These are phyloP conservation scores for Chaetorhynchus papuensis DNA, from an alignment of 2,113 vertebrate genomes.

Conservation along the genomic window DNA sequence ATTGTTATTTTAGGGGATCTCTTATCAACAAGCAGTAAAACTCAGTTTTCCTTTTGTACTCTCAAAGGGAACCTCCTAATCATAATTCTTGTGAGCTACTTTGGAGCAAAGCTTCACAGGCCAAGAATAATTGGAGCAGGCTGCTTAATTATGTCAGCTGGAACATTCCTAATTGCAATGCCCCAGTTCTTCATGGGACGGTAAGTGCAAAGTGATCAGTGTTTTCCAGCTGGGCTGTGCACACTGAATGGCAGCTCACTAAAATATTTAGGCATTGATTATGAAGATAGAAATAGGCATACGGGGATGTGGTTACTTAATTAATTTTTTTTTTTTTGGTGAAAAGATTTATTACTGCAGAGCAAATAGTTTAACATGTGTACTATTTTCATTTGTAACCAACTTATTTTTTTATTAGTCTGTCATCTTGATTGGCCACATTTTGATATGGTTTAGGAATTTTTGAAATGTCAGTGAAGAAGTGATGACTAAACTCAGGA, in stretches of 20 bases:
- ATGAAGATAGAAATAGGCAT: neutral
- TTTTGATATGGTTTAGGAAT: neutral
- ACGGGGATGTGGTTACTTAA: neutral
- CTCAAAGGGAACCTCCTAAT: conserved; percentile 88
- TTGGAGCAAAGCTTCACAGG: conserved; percentile 89
- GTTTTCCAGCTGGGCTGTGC: neutral
- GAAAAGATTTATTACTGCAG: neutral
- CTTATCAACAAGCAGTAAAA: neutral
- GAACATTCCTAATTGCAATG: conserved; percentile 87
- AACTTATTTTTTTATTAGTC: neutral
- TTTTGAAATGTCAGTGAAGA: neutral
- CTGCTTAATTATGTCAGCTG: conserved; percentile 87
- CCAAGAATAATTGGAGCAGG: conserved; percentile 90
- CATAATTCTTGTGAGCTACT: conserved; percentile 92
- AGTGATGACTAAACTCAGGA: neutral
- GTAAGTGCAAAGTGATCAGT: conserved; percentile 68
- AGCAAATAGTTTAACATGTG: neutral
- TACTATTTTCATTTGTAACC: neutral
- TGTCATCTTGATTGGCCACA: neutral
- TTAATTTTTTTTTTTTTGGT: neutral
- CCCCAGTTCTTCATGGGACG: conserved; percentile 92
- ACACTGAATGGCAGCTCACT: neutral
- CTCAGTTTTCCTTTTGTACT: conserved; percentile 12
- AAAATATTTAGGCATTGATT: neutral
- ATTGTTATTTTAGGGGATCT: neutral